Percentiles rank a stretch among this genome's conserved stretches.
Conservation (phyloP, 2,888 invertebrate species). For the Rutpela maculata region DNA sequence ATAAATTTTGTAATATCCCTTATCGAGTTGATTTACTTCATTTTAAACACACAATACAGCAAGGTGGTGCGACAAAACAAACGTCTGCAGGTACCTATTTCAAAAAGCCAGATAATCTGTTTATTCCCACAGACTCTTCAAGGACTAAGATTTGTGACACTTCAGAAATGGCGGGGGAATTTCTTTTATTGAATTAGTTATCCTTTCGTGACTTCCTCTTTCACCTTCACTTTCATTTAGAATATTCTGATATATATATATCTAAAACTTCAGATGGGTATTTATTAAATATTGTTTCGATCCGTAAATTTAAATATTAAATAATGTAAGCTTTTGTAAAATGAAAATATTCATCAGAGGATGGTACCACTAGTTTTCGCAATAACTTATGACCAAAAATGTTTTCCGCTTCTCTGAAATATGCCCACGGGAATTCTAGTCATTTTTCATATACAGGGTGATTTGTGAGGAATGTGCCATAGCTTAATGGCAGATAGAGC, state of each 20-base stretch:
- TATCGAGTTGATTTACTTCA: not conserved
- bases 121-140: not conserved
- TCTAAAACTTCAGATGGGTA: too few species aligned
- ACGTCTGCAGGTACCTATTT: not conserved
- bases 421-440: too few species aligned
- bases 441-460: too few species aligned
- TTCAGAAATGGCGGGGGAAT: not conserved
- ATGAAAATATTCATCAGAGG: too few species aligned
- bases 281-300: too few species aligned
- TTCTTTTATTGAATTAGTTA: not conserved
- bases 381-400: too few species aligned
- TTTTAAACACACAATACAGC: not conserved
- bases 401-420: too few species aligned
- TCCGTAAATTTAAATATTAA: too few species aligned
- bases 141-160: slow-evolving; percentile 7
- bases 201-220: not conserved
- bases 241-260: not conserved
- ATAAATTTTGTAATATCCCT: not conserved
- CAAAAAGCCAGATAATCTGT: not conserved
- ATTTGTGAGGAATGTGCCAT: too few species aligned
- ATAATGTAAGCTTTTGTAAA: too few species aligned
- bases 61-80: not conserved
- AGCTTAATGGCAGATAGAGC: too few species aligned
- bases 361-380: too few species aligned
- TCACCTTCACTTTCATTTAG: not conserved